These are phyloP conservation scores for Nasonia giraulti DNA, from an alignment of 1,140 invertebrate species.

Conservation along the genomic window DNA sequence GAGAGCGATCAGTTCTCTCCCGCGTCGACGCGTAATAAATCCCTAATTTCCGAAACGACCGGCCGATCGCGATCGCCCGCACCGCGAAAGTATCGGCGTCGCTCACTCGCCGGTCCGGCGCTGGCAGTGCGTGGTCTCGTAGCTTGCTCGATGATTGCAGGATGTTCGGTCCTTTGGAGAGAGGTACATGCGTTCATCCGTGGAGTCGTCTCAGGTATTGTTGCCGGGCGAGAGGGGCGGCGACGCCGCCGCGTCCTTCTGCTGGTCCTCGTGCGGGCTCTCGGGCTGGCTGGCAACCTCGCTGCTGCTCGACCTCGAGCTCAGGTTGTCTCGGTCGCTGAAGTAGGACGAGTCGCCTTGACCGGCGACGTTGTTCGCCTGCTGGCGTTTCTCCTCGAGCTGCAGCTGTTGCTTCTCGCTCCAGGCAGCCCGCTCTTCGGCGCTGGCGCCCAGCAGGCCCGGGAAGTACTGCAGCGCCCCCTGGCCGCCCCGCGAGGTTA, in stretches of 20 bases:
- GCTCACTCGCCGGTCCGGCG: not conserved
- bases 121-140: not conserved
- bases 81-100: not conserved
- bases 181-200: not conserved
- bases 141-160: not conserved
- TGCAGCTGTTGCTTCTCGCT: conserved; percentile 70
- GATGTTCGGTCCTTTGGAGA: not conserved
- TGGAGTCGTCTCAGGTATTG: conserved; percentile 65
- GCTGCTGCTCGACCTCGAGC: conserved; percentile 76
- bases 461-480: conserved; percentile 70
- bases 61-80: no score
- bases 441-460: conserved; percentile 62
- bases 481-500: conserved; percentile 77
- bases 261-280: conserved; percentile 71
- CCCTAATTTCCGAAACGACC: conserved; percentile 21
- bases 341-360: conserved; percentile 75
- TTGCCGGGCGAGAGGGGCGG: conserved; percentile 69
- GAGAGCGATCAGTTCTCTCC: no score
- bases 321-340: conserved; percentile 76
- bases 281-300: conserved; percentile 62
- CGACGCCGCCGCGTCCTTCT: conserved; percentile 61
- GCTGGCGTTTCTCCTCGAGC: conserved; percentile 69
- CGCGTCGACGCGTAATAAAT: conserved; percentile 18
- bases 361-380: not conserved
- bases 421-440: conserved; percentile 58